These are phyloP conservation scores for Otus sunia DNA, from an alignment of 2,113 vertebrate genomes.

Conservation along the genomic window DNA sequence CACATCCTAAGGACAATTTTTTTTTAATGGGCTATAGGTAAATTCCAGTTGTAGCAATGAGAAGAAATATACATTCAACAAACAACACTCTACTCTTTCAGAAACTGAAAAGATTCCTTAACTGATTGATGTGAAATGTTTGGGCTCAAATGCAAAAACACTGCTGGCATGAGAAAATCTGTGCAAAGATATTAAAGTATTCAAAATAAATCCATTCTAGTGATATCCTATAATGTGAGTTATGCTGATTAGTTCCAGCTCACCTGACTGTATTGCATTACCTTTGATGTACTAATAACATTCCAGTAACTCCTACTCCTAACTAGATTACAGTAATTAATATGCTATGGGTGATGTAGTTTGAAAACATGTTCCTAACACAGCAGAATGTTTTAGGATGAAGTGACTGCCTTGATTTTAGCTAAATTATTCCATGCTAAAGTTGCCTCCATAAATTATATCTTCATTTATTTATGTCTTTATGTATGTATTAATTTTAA, in stretches of 20 bases:
- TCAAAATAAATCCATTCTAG: background rate
- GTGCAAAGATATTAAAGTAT: background rate
- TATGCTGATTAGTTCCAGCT: background rate
- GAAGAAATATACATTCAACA: background rate
- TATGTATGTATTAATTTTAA: background rate
- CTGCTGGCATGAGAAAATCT: background rate
- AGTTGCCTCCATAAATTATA: background rate
- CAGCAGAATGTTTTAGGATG: background rate
- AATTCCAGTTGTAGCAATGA: background rate
- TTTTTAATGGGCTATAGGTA: background rate
- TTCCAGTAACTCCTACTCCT: background rate
- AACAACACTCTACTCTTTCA: background rate
- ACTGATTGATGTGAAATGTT: background rate
- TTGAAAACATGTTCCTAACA: background rate
- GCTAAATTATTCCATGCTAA: background rate
- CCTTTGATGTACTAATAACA: background rate
- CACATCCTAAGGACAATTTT: background rate
- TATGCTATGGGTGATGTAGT: background rate
- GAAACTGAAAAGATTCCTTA: background rate
- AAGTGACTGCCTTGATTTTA: background rate
- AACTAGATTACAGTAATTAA: background rate
- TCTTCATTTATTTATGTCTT: background rate
- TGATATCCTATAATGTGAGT: background rate
- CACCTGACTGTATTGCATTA: background rate
- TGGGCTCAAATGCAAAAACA: background rate